Conservation (phyloP, 2,888 invertebrate genomes). For the Luffia ferchaultella region DNA sequence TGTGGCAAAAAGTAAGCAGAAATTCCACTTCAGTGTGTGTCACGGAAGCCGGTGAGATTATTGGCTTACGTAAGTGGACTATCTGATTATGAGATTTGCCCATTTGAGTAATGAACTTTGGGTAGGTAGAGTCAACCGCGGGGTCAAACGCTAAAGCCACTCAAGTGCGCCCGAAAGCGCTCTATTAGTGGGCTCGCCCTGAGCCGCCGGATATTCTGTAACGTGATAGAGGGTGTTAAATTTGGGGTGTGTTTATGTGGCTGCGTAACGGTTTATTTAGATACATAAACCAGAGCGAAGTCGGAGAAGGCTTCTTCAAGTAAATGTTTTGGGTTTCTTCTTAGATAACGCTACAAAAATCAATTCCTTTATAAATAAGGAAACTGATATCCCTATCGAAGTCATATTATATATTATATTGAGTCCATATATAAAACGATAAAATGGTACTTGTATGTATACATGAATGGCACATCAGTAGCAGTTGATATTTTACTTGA, state of each 20-base stretch:
- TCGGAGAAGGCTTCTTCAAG: not conserved
- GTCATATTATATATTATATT: too few relatives aligned
- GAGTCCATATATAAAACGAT: too few relatives aligned
- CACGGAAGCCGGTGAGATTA: not conserved
- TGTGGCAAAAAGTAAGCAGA: too few relatives aligned
- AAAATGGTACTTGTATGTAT: too few relatives aligned
- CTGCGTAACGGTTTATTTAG: not conserved
- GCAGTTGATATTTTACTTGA: not conserved
- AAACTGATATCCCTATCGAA: too few relatives aligned
- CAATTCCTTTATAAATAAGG: too few relatives aligned
- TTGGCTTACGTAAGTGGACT: slow-evolving; percentile 30
- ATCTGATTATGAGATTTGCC: slow-evolving; percentile 51
- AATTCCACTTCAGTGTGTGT: not conserved
- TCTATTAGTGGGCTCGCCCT: slow-evolving; percentile 47
- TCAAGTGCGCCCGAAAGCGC: slow-evolving; percentile 57
- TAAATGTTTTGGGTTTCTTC: not conserved
- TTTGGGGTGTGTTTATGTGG: slow-evolving; percentile 2
- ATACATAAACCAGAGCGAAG: not conserved
- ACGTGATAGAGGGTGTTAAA: slow-evolving; percentile 28
- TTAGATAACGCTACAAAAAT: too few relatives aligned
- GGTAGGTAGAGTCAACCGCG: slow-evolving; percentile 45
- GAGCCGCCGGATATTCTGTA: slow-evolving; percentile 45
- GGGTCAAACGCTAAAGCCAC: slow-evolving; percentile 56
- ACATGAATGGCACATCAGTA: not conserved
- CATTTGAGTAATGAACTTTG: slow-evolving; percentile 56